These are phyloP conservation scores for Neopipo cinnamomea DNA, from an alignment of 2,113 vertebrate species.

Conservation along the genomic window DNA sequence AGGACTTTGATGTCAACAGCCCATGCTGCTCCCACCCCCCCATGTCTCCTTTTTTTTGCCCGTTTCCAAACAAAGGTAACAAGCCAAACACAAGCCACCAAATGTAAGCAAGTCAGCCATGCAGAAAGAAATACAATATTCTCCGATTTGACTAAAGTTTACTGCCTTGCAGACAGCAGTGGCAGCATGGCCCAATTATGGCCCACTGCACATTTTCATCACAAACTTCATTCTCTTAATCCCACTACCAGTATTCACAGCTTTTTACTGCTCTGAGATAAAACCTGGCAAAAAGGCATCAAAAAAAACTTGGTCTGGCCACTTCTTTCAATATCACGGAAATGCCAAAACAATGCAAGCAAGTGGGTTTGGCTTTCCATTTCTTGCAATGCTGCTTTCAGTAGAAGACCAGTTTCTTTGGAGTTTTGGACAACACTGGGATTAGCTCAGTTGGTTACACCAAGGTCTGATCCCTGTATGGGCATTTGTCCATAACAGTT, in stretches of 20 bases:
- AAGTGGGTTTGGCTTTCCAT: neutral
- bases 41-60: fast-evolving
- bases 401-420: neutral
- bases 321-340: neutral
- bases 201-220: neutral
- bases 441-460: neutral
- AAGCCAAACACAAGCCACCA: neutral
- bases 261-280: neutral
- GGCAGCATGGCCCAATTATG: neutral
- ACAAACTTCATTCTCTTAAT: neutral
- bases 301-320: neutral
- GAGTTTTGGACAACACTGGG: neutral
- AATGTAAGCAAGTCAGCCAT: neutral
- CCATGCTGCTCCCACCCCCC: fast-evolving
- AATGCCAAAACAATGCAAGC: neutral
- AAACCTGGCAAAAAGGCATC: neutral
- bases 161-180: neutral
- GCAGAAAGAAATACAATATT: neutral
- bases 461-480: neutral
- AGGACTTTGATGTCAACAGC: neutral
- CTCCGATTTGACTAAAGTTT: neutral
- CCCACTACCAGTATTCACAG: neutral
- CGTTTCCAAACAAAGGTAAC: neutral
- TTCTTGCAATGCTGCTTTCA: neutral
- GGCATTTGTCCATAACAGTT: neutral